Conservation (phyloP, 2,113 vertebrate genomes). For the Acanthochromis polyacanthus region DNA sequence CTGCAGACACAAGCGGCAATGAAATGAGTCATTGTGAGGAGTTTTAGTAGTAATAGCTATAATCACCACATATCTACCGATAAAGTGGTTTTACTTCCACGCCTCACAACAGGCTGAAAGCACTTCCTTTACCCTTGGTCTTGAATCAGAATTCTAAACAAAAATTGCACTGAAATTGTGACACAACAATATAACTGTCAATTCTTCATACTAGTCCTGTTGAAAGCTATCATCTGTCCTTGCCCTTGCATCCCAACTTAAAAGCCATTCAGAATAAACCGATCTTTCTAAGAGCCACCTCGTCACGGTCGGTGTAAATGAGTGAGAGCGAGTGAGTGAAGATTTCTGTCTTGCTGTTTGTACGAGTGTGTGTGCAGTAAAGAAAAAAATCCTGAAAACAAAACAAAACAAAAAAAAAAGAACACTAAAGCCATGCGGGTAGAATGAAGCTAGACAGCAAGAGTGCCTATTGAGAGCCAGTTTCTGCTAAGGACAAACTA, state of each 20-base stretch:
- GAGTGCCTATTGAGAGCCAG: slow-evolving; percentile 68
- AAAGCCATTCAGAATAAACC: slow-evolving; percentile 64
- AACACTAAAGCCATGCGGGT: slow-evolving; percentile 70
- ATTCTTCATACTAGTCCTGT: slow-evolving; percentile 14
- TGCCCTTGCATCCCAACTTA: slow-evolving; percentile 29
- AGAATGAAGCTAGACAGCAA: slow-evolving; percentile 55
- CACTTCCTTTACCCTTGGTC: slow-evolving; percentile 21
- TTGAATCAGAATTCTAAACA: background rate
- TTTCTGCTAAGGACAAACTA: slow-evolving; percentile 37
- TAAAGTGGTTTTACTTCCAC: slow-evolving; percentile 37
- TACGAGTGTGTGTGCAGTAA: slow-evolving; percentile 33
- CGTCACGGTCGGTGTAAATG: slow-evolving; percentile 37
- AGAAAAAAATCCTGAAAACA: background rate
- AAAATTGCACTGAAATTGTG: slow-evolving; percentile 19
- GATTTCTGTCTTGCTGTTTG: slow-evolving; percentile 49
- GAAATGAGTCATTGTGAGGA: slow-evolving; percentile 27
- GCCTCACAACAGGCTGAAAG: slow-evolving; percentile 36
- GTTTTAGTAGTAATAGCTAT: slow-evolving; percentile 39
- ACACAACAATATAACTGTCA: slow-evolving; percentile 18
- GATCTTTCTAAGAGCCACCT: slow-evolving; percentile 39
- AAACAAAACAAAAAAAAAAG: background rate
- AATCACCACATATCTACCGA: slow-evolving; percentile 26
- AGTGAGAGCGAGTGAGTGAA: slow-evolving; percentile 6
- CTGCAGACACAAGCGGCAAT: slow-evolving; percentile 32
- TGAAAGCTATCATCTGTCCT: slow-evolving; percentile 21